phyloP scores from a whole-genome alignment of 2,888 invertebrate species.

The Eurytoma californica region DNA sequence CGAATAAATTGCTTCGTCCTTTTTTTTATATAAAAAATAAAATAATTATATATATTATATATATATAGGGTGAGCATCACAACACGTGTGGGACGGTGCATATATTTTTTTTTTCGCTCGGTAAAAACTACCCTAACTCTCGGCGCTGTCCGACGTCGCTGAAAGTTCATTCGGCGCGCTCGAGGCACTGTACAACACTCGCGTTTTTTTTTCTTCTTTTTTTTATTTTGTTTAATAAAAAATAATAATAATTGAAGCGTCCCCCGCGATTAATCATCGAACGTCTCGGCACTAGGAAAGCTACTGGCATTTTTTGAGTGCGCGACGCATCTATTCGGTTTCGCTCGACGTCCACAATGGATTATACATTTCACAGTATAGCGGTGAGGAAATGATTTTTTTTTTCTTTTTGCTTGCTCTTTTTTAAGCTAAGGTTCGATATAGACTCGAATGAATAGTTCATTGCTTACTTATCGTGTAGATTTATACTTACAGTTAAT shows the following conservation, averaged over 20 bases:
- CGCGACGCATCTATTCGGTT: slow-evolving; percentile 4
- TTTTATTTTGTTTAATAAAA: background rate
- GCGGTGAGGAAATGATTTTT: too few species aligned
- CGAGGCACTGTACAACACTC: slow-evolving; percentile 31
- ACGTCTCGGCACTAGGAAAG: slow-evolving; percentile 32
- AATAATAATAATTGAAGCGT: slow-evolving; percentile 8
- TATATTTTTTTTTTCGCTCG: slow-evolving; percentile 2
- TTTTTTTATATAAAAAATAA: background rate
- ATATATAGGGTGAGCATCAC: too few species aligned
- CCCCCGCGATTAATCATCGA: slow-evolving; percentile 12
- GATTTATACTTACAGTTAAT: too few species aligned
- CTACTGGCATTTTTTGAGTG: slow-evolving; percentile 48
- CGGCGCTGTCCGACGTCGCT: slow-evolving; percentile 17
- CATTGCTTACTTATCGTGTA: too few species aligned
- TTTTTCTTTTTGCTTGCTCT: too few species aligned
- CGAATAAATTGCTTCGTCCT: slow-evolving; percentile 19
- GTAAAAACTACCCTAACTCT: too few species aligned
- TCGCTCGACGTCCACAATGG: too few species aligned
- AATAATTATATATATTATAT: too few species aligned
- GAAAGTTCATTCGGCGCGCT: slow-evolving; percentile 25
- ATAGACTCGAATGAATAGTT: too few species aligned
- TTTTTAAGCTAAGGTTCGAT: too few species aligned
- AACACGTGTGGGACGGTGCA: background rate
- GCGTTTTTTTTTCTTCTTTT: background rate
- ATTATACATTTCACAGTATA: too few species aligned